A percentile compares a stretch with the other conserved stretches of the same genome.
Evolutionary conservation across 2,113 vertebrate genomes (phyloP).

Genomic region (Tylochromis polylepis): DNA sequence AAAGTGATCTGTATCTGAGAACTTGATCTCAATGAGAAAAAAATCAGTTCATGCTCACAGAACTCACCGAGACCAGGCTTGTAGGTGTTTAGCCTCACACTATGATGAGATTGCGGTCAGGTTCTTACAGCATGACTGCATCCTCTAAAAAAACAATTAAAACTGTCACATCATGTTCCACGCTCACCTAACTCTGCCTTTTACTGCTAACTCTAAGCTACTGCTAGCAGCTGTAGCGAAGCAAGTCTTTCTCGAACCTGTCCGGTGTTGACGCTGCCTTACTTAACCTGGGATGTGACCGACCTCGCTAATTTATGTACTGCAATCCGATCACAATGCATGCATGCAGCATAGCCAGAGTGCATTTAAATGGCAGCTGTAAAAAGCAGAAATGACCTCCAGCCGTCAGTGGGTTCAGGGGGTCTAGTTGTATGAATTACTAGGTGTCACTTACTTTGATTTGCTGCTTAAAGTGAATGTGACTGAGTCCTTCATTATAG

Average conservation of each 20-base stretch:
- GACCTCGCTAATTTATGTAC: not conserved
- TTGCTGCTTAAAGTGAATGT: not conserved
- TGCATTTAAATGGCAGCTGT: not conserved
- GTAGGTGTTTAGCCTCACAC: not conserved
- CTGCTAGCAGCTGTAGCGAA: not conserved
- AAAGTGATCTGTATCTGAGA: not conserved
- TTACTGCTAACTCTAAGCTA: not conserved
- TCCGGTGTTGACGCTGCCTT: accelerated
- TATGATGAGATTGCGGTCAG: not conserved
- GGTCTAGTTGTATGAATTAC: not conserved
- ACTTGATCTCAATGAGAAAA: not conserved
- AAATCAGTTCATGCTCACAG: not conserved
- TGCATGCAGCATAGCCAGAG: not conserved
- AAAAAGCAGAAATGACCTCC: not conserved
- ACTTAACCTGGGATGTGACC: not conserved
- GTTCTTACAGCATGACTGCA: not conserved
- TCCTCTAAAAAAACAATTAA: not conserved
- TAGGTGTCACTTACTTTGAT: accelerated
- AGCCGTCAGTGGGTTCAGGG: not conserved
- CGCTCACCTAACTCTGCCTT: not conserved
- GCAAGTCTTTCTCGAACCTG: not conserved
- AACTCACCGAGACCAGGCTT: not conserved
- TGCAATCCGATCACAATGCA: not conserved
- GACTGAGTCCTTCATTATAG: not conserved
- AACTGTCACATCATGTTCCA: not conserved